These are phyloP conservation scores for Xenops minutus DNA, from an alignment of 2,797 vertebrate genomes.

Conservation along the genomic window DNA sequence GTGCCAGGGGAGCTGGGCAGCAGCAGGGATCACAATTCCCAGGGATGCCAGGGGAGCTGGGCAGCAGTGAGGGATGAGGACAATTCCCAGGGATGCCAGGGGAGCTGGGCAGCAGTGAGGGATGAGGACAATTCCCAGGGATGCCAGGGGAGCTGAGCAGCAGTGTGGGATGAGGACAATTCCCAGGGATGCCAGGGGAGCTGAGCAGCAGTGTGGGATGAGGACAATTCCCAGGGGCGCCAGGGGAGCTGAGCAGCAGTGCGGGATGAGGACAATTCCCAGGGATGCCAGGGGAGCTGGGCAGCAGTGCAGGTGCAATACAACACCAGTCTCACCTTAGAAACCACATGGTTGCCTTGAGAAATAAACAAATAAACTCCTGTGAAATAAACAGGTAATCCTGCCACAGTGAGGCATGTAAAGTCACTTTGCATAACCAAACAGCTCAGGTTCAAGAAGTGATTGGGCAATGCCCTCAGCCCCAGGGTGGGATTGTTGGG, in stretches of 20 bases:
- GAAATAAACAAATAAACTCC: neutral
- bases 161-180: accelerated
- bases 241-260: neutral
- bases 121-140: no score
- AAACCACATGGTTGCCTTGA: neutral
- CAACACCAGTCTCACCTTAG: accelerated
- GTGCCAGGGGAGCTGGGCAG: neutral
- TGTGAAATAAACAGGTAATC: neutral
- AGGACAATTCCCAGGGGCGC: neutral
- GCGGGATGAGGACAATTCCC: no score
- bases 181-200: neutral
- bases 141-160: neutral
- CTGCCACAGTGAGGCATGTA: neutral
- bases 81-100: accelerated
- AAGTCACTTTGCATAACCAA: neutral
- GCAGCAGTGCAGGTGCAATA: accelerated
- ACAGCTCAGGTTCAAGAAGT: neutral
- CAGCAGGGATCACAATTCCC: neutral
- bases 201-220: neutral
- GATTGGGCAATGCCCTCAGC: neutral
- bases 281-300: neutral
- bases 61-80: neutral
- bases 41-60: neutral
- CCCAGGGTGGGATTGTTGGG: neutral
- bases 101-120: neutral